Base-by-base conservation (phyloP, 2,113 vertebrate genomes). In the Bombycilla garrulus region DNA sequence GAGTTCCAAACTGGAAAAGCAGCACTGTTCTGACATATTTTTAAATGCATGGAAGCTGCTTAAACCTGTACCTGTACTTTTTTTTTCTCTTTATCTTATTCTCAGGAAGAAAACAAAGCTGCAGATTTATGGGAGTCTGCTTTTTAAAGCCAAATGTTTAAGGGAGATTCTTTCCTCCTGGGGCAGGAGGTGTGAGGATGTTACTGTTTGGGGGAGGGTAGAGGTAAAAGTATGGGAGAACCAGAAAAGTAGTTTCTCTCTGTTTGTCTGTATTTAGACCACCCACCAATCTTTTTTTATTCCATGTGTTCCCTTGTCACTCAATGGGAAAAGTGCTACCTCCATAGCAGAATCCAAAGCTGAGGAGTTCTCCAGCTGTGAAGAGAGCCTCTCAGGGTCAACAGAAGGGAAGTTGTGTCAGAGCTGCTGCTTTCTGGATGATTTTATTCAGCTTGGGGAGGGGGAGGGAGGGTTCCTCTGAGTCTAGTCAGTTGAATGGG, bases 331-430 rank as follows among this genome's bases (percentile, higher is more conserved):
- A 82, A 51, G 35, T 44, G 58, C 50, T 88, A 21, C 51, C 26
- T 80, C 82, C 26, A 22, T 5, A 88, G 62, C 35, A 72, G 66
- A 88, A 80, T 31, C 53, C 77, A 85, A 90, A 83, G 74, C 74
- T 77, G 42, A 82, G 58, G 57, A 35, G 84, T 26, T 85, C 36
- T 95, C 70, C 81, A 89, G 84, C 84, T 96, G 91, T 84, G 91
- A 72, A 50, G 45, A 69, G 38, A 81, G 66, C 50, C 9, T 81
- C 42, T 79, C 7, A 3, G 73, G 48, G 84, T 93, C 81, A 79
- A 5, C 48, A 64, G 65, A 81, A 74, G 53, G 57, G 65, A 26
- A 67, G 4, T 56, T 84, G n/a, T 48, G 50, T 69, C 65, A 78
- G 44, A 65, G 40, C 3, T 90, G 10, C 65, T 72, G 28, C 28